phyloP scores from a whole-genome alignment of 2,888 invertebrate species.

The Lithophane leautieri region DNA sequence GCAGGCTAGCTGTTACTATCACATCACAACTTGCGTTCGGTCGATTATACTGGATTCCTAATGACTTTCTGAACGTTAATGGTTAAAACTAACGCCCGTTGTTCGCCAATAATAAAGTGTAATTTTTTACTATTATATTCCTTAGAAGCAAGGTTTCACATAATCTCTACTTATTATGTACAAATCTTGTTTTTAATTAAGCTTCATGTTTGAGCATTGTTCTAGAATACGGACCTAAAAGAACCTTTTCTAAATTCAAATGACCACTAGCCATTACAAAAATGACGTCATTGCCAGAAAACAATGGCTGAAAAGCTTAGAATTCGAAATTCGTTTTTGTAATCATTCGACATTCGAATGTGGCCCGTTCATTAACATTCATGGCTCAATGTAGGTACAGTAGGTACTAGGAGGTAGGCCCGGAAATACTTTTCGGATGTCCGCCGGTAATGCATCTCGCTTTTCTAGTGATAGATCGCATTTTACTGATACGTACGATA shows the following conservation, averaged over 20 bases:
- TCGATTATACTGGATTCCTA: constrained; percentile 37
- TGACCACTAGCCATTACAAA: background rate
- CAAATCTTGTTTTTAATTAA: background rate
- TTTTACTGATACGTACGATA: constrained; percentile 63
- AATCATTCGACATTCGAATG: constrained; percentile 47
- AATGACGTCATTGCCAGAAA: constrained; percentile 29
- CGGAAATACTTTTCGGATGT: constrained; percentile 85
- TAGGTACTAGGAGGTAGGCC: constrained; percentile 63
- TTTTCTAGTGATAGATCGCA: constrained; percentile 70
- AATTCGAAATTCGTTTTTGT: constrained; percentile 40
- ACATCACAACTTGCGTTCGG: constrained; percentile 20
- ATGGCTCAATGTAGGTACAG: constrained; percentile 68
- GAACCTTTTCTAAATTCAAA: constrained; percentile 25
- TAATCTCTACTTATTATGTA: too few species aligned
- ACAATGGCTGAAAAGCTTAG: constrained; percentile 41
- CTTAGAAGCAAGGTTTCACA: background rate
- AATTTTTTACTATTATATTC: constrained; percentile 13
- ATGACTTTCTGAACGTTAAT: constrained; percentile 31
- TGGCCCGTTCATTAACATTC: constrained; percentile 66
- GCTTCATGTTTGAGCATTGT: background rate
- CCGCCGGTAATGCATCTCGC: constrained; percentile 77
- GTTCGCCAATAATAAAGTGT: constrained; percentile 29
- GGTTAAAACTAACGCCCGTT: constrained; percentile 30
- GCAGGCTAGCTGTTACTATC: constrained; percentile 19
- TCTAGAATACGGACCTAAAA: background rate